phyloP scores from a whole-genome alignment of 2,888 invertebrate genomes.

The Therioaphis trifolii region DNA sequence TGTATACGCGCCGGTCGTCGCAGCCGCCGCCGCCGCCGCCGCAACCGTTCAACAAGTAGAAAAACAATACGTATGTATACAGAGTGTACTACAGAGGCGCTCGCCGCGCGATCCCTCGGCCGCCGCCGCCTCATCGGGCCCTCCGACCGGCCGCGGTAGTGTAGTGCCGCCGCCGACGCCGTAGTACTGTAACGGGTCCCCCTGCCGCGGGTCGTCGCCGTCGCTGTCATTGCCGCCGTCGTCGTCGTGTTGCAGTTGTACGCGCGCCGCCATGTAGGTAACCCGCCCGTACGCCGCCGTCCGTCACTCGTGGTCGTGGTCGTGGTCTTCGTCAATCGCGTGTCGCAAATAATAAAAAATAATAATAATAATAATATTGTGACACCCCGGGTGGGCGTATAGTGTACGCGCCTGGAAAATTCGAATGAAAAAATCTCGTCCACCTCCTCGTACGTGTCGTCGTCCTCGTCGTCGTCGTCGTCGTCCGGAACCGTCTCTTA shows the following conservation, averaged over 20 bases:
- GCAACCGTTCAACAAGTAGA: conserved; percentile 52
- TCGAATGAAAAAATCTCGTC: too few relatives aligned
- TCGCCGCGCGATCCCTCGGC: conserved; percentile 22
- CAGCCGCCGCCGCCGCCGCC: not conserved
- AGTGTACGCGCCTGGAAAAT: not conserved
- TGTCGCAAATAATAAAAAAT: not conserved
- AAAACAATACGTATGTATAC: too few relatives aligned
- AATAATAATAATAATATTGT: not conserved
- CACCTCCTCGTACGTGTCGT: not conserved
- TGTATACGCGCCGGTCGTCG: not conserved
- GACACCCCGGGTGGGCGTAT: not conserved
- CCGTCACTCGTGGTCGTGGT: not conserved
- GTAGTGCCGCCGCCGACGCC: not conserved
- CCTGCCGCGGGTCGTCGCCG: not conserved
- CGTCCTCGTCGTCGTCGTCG: not conserved
- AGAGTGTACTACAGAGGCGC: too few relatives aligned
- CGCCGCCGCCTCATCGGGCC: not conserved
- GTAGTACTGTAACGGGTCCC: not conserved
- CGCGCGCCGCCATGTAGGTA: not conserved
- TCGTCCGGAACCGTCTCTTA: too few relatives aligned
- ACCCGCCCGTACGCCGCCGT: not conserved
- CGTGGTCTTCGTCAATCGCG: not conserved
- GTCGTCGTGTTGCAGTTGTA: not conserved
- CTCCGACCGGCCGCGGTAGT: not conserved
- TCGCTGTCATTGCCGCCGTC: not conserved